These are phyloP conservation scores for Trimorus sp. DNA, from an alignment of 2,888 invertebrate species.

Conservation along the genomic window DNA sequence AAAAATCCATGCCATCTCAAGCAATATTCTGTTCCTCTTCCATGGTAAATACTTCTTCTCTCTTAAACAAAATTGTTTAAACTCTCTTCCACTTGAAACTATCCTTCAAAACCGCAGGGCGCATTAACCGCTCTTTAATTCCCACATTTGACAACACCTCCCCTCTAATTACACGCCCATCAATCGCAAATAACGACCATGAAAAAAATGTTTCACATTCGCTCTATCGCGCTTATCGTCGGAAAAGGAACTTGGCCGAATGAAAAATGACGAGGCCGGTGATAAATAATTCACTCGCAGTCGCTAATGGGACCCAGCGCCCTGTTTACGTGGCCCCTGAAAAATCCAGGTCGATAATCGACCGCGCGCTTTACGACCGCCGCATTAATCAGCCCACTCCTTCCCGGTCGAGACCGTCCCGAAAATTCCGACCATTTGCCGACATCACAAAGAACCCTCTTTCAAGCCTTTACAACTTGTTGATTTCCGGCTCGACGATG, in stretches of 20 bases:
- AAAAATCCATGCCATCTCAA: too few species aligned
- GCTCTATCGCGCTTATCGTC: conserved; percentile 32
- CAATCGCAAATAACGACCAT: conserved; percentile 30
- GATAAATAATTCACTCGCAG: conserved; percentile 41
- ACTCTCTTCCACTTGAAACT: neutral
- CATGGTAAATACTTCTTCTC: too few species aligned
- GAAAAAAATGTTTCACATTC: conserved; percentile 38
- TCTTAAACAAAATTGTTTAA: too few species aligned
- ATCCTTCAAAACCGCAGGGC: neutral
- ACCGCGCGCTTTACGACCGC: conserved; percentile 36
- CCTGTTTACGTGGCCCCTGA: conserved; percentile 27
- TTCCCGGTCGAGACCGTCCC: neutral
- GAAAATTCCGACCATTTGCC: too few species aligned
- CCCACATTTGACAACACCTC: neutral
- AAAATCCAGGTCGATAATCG: conserved; percentile 39
- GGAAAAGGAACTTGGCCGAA: conserved; percentile 17
- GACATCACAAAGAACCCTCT: conserved; percentile 13
- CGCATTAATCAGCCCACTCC: conserved; percentile 33
- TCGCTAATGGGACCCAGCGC: conserved; percentile 9
- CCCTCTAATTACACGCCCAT: conserved; percentile 23
- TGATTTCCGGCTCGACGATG: too few species aligned
- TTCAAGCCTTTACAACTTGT: too few species aligned
- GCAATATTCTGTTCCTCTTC: too few species aligned
- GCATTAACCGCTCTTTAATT: neutral
- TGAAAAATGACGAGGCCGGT: conserved; percentile 39